Conservation (phyloP, 2,797 vertebrate genomes). For the Spinus olivaceus region DNA sequence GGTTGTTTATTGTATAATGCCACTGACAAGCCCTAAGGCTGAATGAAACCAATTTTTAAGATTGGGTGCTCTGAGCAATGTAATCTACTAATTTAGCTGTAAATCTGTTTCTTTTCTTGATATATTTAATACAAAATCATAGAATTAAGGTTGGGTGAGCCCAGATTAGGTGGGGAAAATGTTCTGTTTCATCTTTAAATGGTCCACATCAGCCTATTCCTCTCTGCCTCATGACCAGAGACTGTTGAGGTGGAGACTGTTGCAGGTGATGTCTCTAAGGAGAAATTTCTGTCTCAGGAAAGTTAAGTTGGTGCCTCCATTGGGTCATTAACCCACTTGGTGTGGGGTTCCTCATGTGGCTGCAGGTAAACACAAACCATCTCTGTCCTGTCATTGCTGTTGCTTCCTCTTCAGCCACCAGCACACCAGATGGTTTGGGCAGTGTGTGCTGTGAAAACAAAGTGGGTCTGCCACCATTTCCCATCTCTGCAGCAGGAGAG, state of each 20-base stretch:
- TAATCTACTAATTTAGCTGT: neutral
- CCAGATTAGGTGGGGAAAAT: neutral
- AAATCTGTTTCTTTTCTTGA: neutral
- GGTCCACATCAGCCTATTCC: neutral
- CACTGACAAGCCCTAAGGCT: neutral
- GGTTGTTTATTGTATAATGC: neutral
- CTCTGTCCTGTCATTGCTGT: neutral
- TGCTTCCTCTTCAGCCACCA: neutral
- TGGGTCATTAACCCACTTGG: rapidly evolving
- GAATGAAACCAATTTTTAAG: neutral
- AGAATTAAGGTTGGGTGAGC: neutral
- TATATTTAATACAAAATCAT: neutral
- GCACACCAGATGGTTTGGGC: neutral
- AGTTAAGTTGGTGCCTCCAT: neutral
- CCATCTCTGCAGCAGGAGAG: neutral
- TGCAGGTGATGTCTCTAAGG: neutral
- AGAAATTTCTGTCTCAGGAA: neutral
- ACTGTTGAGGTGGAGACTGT: neutral
- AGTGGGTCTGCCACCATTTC: neutral
- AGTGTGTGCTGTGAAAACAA: neutral
- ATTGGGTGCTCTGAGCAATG: neutral
- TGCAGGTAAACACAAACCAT: neutral
- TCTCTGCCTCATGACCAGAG: neutral
- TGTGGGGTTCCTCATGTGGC: neutral
- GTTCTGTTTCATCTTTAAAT: neutral